Conservation (phyloP, 2,888 invertebrate species). For the Plagodis dolabraria region DNA sequence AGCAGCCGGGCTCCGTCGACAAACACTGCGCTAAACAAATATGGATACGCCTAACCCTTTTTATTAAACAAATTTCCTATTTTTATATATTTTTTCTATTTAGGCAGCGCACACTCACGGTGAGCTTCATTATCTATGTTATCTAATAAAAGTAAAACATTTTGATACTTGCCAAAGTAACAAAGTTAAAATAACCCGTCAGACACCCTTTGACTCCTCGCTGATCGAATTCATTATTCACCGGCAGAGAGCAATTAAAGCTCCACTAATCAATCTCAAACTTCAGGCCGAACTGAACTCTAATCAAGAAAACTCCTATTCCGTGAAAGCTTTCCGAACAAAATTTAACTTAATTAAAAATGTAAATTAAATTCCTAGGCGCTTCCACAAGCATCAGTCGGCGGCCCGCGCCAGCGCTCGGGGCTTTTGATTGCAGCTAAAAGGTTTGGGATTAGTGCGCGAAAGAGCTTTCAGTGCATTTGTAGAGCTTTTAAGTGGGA, state of each 20-base stretch:
- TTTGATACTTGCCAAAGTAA: constrained; percentile 8
- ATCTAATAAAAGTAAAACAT: constrained; percentile 3
- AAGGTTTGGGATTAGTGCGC: constrained; percentile 85
- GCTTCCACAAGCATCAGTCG: constrained; percentile 83
- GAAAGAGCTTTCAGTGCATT: constrained; percentile 86
- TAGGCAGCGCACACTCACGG: constrained; percentile 2
- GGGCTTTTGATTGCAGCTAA: constrained; percentile 86
- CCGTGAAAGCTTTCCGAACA: constrained; percentile 84
- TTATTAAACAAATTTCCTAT: constrained; percentile 14
- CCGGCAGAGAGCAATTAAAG: constrained; percentile 82
- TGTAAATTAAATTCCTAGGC: constrained; percentile 85
- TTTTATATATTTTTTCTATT: no score
- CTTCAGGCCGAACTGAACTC: constrained; percentile 83
- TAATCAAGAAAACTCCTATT: constrained; percentile 85
- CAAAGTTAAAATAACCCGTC: constrained; percentile 65
- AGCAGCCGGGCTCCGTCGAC: constrained; percentile 53
- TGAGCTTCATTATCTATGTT: constrained; percentile 17
- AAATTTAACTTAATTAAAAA: constrained; percentile 86
- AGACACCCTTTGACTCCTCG: constrained; percentile 69
- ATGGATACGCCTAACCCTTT: constrained; percentile 53
- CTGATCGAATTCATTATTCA: constrained; percentile 84
- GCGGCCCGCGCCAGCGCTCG: constrained; percentile 66
- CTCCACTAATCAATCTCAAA: constrained; percentile 85
- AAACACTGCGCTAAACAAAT: constrained; percentile 44
- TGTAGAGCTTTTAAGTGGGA: constrained; percentile 86